These are phyloP conservation scores for Lithophane ornitopus DNA, from an alignment of 2,888 invertebrate species.

Conservation along the genomic window DNA sequence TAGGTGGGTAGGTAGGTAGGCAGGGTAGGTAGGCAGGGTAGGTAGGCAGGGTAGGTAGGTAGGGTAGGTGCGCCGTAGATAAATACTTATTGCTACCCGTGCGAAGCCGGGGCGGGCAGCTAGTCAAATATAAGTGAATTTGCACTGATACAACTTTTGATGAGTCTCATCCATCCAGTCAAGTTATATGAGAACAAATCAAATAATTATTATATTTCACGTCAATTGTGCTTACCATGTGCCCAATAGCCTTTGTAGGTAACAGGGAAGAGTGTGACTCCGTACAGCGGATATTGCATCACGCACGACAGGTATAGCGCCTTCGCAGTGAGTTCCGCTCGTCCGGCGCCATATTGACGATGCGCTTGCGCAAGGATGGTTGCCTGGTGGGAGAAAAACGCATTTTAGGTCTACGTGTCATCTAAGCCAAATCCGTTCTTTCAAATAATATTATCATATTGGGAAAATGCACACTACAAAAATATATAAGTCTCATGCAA, in stretches of 20 bases:
- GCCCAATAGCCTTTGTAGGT: constrained; percentile 98
- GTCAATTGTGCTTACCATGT: constrained; percentile 91
- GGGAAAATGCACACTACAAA: no score
- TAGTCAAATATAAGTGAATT: neutral
- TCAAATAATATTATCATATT: no score
- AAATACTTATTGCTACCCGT: no score
- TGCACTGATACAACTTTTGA: neutral
- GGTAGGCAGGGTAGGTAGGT: no score
- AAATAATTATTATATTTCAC: no score
- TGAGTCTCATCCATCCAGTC: no score
- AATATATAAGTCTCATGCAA: no score
- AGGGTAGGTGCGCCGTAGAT: no score
- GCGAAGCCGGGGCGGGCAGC: no score
- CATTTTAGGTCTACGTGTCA: neutral
- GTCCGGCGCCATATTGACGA: constrained; percentile 97
- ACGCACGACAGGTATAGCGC: constrained; percentile 98
- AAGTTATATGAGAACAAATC: neutral
- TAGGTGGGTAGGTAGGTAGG: no score
- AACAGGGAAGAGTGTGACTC: constrained; percentile 96
- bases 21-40: no score
- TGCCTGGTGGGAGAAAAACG: constrained; percentile 82
- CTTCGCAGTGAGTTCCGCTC: constrained; percentile 97
- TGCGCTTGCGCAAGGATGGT: constrained; percentile 97
- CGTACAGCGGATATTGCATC: constrained; percentile 98
- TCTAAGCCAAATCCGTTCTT: neutral